Conservation (phyloP, 30 jellyfish, hydroid and myxozoan species). For the Haliclystus octoradiatus region DNA sequence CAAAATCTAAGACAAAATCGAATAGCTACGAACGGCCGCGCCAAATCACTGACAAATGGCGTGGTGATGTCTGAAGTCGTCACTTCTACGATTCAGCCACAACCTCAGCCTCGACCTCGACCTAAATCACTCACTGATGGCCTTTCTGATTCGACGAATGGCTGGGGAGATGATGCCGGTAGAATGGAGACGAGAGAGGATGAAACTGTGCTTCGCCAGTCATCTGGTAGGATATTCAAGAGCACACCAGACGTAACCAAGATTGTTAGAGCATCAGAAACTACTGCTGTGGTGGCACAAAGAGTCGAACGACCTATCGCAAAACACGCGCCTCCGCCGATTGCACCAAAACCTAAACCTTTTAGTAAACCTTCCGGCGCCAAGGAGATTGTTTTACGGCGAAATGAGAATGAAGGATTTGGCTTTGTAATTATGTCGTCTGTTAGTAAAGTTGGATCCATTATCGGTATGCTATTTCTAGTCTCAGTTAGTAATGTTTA, state of each 20-base stretch:
- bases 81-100: background rate
- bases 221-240: background rate
- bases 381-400: slow-evolving; percentile 46
- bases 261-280: background rate
- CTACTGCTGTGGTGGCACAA: background rate
- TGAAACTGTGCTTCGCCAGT: slow-evolving; percentile 11
- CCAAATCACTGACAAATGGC: slow-evolving; percentile 13
- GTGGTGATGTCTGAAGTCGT: slow-evolving; percentile 7
- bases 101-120: slow-evolving; percentile 31
- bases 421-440: slow-evolving; percentile 97
- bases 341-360: slow-evolving; percentile 76
- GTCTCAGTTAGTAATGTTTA: background rate
- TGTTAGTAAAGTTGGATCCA: slow-evolving; percentile 69
- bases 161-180: background rate
- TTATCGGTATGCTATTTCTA: slow-evolving; percentile 52
- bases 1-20: slow-evolving; percentile 2
- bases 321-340: slow-evolving; percentile 70
- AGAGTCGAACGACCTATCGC: background rate
- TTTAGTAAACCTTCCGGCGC: slow-evolving; percentile 15
- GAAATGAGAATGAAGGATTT: slow-evolving; percentile 90
- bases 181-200: slow-evolving; percentile 24
- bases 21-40: background rate
- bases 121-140: slow-evolving; percentile 68
- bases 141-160: slow-evolving; percentile 45
- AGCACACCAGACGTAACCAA: slow-evolving; percentile 1